phyloP scores from a whole-genome alignment of 2,888 invertebrate species.

The Coremacera marginata region DNA sequence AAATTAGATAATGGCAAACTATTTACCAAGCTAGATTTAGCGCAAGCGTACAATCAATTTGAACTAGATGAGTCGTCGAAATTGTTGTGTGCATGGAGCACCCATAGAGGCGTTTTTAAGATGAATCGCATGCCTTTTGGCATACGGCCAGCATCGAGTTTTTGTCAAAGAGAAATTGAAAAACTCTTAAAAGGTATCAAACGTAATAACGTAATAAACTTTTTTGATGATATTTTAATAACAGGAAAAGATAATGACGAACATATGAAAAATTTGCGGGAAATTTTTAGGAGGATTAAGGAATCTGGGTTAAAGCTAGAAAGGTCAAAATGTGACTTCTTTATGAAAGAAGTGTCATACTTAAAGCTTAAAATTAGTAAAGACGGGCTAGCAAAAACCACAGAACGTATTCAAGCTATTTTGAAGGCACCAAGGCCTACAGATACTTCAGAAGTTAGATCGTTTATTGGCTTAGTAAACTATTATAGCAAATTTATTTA shows the following conservation, averaged over 20 bases:
- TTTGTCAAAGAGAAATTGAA: not conserved
- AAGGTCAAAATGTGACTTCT: not conserved
- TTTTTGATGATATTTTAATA: not conserved
- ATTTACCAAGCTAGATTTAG: not conserved
- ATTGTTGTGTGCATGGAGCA: not conserved
- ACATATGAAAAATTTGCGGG: not conserved
- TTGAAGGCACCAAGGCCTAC: not conserved
- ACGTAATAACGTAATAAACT: not conserved
- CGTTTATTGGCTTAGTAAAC: not conserved
- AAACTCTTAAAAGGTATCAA: not conserved
- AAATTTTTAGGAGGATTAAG: not conserved
- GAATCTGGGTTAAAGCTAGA: not conserved
- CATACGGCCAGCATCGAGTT: not conserved
- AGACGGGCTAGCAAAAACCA: not conserved
- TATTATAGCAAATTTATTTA: not conserved
- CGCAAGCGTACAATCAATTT: too few relatives aligned
- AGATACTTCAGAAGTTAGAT: slow-evolving; percentile 2
- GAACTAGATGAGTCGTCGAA: too few relatives aligned
- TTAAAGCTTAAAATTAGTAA: not conserved
- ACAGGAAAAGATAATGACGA: not conserved
- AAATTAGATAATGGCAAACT: not conserved
- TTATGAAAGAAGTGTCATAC: not conserved
- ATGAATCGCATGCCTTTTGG: not conserved
- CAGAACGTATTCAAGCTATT: slow-evolving; percentile 1
- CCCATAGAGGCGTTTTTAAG: not conserved